Base-by-base conservation (phyloP, 2,113 vertebrate species). In the Agapornis roseicollis region DNA sequence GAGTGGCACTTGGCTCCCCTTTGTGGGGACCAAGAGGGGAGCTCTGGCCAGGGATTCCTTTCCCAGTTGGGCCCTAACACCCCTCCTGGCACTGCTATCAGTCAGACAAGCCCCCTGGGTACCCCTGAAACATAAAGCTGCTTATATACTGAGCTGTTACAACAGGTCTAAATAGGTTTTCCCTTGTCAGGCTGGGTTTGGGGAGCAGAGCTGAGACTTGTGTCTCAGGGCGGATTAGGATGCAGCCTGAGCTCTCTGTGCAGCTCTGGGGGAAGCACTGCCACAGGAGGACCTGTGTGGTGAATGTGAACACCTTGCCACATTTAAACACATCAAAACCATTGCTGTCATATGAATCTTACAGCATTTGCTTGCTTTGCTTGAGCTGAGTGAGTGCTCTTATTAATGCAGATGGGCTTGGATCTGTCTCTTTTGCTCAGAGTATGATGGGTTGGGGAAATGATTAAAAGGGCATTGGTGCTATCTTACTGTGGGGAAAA, bases 241-340 rank as follows among this genome's bases (percentile, higher is more conserved):
- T 80, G 93, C 90, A 89, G 53, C 4, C 88, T 73, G 49, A 79
- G 58, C 76, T 27, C 2, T 13, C 73, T 9, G 24, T 2, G 13
- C 72, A 4, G 50, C 92, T 78, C 86, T 22, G 73, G 82, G 94
- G 80, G 52, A 78, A 84, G 90, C 44, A 28, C 49, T 76, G 91
- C 93, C 95, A 96, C 93, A 77, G 50, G 37, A 96, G 81, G 68
- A 88, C 71, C 90, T 33, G 82, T 23, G 88, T 8, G 24, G 84
- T 93, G 27, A 47, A 64, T 17, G 76, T 69, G 68, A 95, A 69
- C 70, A 61, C 91, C 83, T 85, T 90, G 83, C 93, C 91, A 81
- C 86, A 9, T 76, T 56, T 79, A 76, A 93, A 80, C 80, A 92
- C 69, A 64, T 93, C 91, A 88, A 58, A 66, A 29, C 6, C n/a